Percentiles rank a stretch among this genome's conserved stretches.
Conservation (phyloP, 2,113 vertebrate species). For the Perognathus longimembris region DNA sequence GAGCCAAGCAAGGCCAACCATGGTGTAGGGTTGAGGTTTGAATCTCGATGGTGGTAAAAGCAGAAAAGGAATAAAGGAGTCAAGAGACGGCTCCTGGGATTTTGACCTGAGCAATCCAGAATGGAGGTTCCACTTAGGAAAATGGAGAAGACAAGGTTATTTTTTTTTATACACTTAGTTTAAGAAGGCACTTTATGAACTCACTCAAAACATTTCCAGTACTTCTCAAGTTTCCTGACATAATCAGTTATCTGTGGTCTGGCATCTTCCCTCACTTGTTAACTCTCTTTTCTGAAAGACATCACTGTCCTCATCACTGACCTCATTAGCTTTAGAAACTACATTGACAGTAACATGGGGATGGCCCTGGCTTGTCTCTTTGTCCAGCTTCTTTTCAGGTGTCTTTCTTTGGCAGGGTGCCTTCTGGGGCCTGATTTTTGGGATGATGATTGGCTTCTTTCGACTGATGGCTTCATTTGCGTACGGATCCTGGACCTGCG, state of each 20-base stretch:
- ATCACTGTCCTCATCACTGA: too few species aligned
- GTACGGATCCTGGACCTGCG: constrained; percentile 90
- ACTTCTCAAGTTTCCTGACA: neutral
- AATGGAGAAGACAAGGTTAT: neutral
- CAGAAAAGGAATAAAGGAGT: neutral
- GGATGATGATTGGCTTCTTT: constrained; percentile 86
- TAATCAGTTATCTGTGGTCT: neutral
- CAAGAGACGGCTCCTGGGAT: neutral
- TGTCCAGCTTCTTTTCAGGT: neutral
- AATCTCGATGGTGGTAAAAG: neutral
- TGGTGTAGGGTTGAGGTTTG: too few species aligned
- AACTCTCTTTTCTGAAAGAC: neutral
- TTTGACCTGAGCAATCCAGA: neutral
- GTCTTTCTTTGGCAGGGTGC: constrained; percentile 89
- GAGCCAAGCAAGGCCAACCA: neutral
- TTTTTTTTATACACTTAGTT: neutral
- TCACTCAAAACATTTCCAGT: neutral
- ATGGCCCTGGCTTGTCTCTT: neutral
- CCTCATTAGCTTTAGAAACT: neutral
- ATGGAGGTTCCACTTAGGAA: neutral
- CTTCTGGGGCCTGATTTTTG: constrained; percentile 92
- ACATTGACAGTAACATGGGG: neutral
- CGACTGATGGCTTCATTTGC: constrained; percentile 91
- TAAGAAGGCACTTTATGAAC: neutral
- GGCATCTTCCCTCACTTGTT: neutral